Evolutionary conservation across 2,113 vertebrate species (phyloP).

Genomic region (Saccopteryx bilineata): DNA sequence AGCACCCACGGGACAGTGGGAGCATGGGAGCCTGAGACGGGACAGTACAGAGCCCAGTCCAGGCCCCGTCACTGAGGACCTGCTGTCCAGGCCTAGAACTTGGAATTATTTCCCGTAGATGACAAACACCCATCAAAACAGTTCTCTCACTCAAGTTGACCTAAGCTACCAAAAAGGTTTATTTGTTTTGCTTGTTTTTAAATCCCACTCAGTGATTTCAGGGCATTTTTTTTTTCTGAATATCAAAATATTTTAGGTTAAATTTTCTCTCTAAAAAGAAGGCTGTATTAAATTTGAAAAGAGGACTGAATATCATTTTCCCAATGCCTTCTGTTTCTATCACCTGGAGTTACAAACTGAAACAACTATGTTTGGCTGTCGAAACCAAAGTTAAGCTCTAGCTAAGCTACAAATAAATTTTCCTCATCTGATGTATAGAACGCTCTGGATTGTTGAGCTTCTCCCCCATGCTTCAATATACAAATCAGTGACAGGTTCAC

Average conservation of each 20-base stretch:
- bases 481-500: not conserved
- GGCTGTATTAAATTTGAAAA: slow-evolving; percentile 59
- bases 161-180: not conserved
- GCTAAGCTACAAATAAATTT: slow-evolving; percentile 61
- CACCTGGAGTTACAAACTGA: slow-evolving; percentile 70
- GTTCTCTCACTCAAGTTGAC: not conserved
- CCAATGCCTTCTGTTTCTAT: slow-evolving; percentile 55
- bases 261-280: slow-evolving; percentile 56
- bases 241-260: slow-evolving; percentile 23
- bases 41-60: not conserved
- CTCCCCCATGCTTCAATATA: not conserved
- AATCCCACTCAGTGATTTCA: slow-evolving; percentile 58
- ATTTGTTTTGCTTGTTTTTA: slow-evolving; percentile 18
- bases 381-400: slow-evolving; percentile 71
- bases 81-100: not conserved
- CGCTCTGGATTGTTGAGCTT: slow-evolving; percentile 56
- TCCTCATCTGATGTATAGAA: slow-evolving; percentile 67
- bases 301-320: slow-evolving; percentile 38
- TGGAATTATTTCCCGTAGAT: not conserved
- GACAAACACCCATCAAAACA: slow-evolving; percentile 13
- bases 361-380: slow-evolving; percentile 71
- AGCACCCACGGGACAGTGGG: not conserved
- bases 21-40: not conserved
- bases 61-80: not conserved
- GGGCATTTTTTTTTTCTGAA: not conserved